Evolutionary conservation across 2,888 invertebrate species (phyloP).

Genomic region (Candidula unifasciata): DNA sequence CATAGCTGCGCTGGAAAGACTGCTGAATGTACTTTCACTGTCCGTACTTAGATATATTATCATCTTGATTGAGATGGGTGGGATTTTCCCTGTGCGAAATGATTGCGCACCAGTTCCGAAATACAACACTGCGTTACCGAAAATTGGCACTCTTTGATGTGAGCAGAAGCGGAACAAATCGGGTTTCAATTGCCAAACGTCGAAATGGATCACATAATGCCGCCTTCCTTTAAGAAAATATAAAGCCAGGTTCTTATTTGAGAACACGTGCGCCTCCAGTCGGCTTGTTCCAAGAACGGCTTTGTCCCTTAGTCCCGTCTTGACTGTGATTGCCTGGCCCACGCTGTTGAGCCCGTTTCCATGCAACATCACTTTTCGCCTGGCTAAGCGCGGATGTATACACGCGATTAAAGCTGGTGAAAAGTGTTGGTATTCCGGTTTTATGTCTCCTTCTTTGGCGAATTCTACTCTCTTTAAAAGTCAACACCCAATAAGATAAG

Average conservation of each 20-base stretch:
- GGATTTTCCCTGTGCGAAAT: conserved; percentile 9
- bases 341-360: conserved; percentile 16
- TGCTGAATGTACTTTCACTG: background rate
- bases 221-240: conserved; percentile 4
- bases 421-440: conserved; percentile 39
- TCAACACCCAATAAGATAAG: conserved; percentile 26
- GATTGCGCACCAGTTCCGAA: conserved; percentile 20
- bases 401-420: conserved; percentile 25
- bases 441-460: conserved; percentile 19
- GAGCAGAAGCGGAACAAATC: conserved; percentile 35
- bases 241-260: background rate
- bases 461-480: conserved; percentile 39
- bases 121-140: conserved; percentile 1
- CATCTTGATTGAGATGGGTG: background rate
- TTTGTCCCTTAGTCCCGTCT: background rate
- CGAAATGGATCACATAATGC: conserved; percentile 16
- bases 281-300: background rate
- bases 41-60: background rate
- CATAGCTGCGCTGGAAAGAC: background rate
- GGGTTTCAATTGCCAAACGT: conserved; percentile 24
- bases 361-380: background rate
- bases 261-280: conserved; percentile 19
- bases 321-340: background rate
- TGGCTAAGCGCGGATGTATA: conserved; percentile 28
- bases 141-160: conserved; percentile 30